Conservation (phyloP, 1,140 invertebrate genomes). For the Heliconius hermathena region DNA sequence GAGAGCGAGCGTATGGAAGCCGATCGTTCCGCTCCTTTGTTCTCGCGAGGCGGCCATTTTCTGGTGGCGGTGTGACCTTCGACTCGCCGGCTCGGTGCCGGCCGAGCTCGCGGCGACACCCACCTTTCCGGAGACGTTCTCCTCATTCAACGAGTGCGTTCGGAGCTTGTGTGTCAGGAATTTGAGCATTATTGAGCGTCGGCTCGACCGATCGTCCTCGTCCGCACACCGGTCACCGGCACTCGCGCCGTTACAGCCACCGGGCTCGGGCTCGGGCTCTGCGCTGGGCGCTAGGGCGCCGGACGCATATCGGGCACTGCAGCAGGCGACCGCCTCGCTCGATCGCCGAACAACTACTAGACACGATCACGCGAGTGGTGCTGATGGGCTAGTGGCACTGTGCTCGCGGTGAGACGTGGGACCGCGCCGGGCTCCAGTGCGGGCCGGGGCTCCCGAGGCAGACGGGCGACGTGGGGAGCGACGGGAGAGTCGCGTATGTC, state of each 20-base stretch:
- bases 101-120: conserved; percentile 52
- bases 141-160: conserved; percentile 91
- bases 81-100: conserved; percentile 52
- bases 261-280: conserved; percentile 22
- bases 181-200: conserved; percentile 86
- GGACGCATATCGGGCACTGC: conserved; percentile 43
- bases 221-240: conserved; percentile 43
- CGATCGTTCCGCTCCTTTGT: conserved; percentile 78
- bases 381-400: conserved; percentile 75
- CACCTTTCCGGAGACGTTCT: conserved; percentile 86
- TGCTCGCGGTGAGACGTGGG: conserved; percentile 39
- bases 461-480: not conserved
- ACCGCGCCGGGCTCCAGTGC: conserved; percentile 44
- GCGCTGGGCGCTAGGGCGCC: conserved; percentile 47
- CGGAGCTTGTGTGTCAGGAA: conserved; percentile 90
- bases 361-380: conserved; percentile 66
- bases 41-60: conserved; percentile 81
- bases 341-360: conserved; percentile 80
- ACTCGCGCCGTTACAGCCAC: conserved; percentile 49
- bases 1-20: conserved; percentile 49
- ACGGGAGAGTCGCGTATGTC: not conserved
- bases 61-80: conserved; percentile 78
- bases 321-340: conserved; percentile 54
- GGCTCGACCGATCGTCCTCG: conserved; percentile 55
- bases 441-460: conserved; percentile 28